Base-by-base conservation (phyloP, 2,888 invertebrate species). In the Scaptodrosophila latifasciaeformis region DNA sequence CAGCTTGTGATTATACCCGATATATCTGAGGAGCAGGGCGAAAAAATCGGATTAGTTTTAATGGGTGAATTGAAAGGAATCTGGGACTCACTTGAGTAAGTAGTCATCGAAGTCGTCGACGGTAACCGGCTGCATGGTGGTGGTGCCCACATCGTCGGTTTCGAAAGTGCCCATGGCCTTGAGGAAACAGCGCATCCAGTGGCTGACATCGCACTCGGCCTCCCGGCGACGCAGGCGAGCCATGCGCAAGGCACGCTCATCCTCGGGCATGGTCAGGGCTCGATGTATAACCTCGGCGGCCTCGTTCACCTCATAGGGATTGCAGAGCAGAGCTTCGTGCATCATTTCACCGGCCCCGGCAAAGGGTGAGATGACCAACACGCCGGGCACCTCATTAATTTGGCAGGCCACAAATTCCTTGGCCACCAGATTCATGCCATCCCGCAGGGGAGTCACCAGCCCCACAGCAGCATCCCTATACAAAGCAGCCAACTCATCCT, bases 381-480 rank as follows among this genome's bases (percentile, higher is more conserved):
- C 96, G 2, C 96, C 96, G 0, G 93, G 95, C 0, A 93, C 92
- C 18, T 90, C 90, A 76, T 95, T 95, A 29, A 95, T 95, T 86
- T 96, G 95, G 80, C 96, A 96, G 1, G 96, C 96, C 1, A 96
- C 96, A 82, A 95, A 96, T 85, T 96, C 96, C 84, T 96, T 96
- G 5, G 96, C 96, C 0, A 96, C 96, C 49, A 96, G 88, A 86
- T 96, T 96, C 96, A 96, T 96, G 46, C 95, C 95, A 77, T 96
- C 96, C 48, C 96, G 88, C 2, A 96, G 85, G 0, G 96, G 96
- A 0, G 96, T 96, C 0, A 96, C 95, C 34, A 96, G 87, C 27
- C 95, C 95, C 0, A 96, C 95, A 0, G 94, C 92, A 0, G 96
- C 91, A 74, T 96, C 96, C 15, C 95, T 89, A 84, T 96, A 96